Evolutionary conservation across 2,888 invertebrate species (phyloP).

Genomic region (Sthenelais limicola): DNA sequence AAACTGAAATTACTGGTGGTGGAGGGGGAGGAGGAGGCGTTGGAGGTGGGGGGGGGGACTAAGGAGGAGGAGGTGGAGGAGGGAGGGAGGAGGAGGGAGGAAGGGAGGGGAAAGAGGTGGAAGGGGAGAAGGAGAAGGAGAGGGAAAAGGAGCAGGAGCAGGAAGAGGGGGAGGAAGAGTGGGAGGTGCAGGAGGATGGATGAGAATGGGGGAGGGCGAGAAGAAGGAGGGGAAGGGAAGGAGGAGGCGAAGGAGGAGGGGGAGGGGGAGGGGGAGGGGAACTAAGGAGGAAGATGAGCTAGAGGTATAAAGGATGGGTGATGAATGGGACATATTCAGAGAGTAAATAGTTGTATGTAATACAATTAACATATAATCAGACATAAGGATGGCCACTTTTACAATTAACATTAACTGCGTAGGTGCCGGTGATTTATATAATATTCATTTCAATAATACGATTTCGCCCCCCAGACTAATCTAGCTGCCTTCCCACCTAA

Average conservation of each 20-base stretch:
- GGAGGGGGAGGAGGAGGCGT: neutral
- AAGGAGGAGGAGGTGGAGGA: neutral
- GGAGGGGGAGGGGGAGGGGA: neutral
- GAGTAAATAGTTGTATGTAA: too few species aligned
- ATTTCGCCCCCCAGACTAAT: too few species aligned
- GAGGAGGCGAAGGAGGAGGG: neutral
- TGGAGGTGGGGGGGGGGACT: constrained; percentile 4
- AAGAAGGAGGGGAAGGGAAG: neutral
- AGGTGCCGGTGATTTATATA: too few species aligned
- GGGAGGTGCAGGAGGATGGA: neutral
- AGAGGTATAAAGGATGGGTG: neutral
- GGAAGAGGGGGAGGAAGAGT: neutral
- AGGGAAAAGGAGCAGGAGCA: neutral
- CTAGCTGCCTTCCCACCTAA: too few species aligned
- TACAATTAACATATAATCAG: too few species aligned
- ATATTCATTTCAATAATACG: too few species aligned
- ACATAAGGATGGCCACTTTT: too few species aligned
- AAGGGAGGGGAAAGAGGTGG: neutral
- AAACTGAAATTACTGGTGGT: neutral
- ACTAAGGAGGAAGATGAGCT: neutral
- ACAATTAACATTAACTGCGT: too few species aligned
- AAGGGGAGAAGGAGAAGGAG: neutral
- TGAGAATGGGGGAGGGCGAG: neutral
- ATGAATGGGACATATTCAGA: too few species aligned
- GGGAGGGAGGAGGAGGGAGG: neutral